A percentile compares a stretch with the other conserved stretches of the same genome.
Conservation (phyloP, 1,140 invertebrate genomes). For the Andricus grossulariae region DNA sequence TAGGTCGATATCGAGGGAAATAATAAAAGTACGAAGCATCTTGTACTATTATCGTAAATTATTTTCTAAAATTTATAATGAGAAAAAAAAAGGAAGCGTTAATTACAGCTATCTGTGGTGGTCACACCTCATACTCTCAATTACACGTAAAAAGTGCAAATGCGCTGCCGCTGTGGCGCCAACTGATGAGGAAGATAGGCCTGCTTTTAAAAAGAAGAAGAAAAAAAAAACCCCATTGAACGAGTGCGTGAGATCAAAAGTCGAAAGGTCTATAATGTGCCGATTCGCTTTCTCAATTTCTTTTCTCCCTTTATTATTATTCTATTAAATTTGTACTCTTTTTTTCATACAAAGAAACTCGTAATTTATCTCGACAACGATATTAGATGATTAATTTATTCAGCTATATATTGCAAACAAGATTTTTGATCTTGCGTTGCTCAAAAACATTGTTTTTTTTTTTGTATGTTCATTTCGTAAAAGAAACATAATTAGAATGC, state of each 20-base stretch:
- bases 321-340: neutral
- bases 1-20: slow-evolving; percentile 42
- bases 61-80: slow-evolving; percentile 45
- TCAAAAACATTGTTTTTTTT: slow-evolving; percentile 34
- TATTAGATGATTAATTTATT: slow-evolving; percentile 18
- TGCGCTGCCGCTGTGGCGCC: slow-evolving; percentile 55
- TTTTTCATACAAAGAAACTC: neutral
- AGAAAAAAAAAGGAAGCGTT: slow-evolving; percentile 18
- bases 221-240: slow-evolving; percentile 33
- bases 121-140: slow-evolving; percentile 15
- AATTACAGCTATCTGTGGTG: slow-evolving; percentile 32
- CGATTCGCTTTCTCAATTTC: neutral
- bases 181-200: slow-evolving; percentile 69
- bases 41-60: slow-evolving; percentile 46
- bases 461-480: slow-evolving; percentile 45
- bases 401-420: neutral
- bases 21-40: slow-evolving; percentile 35
- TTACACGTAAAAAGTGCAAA: slow-evolving; percentile 36
- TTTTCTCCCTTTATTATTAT: slow-evolving; percentile 2
- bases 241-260: slow-evolving; percentile 16
- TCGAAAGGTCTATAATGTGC: slow-evolving; percentile 1
- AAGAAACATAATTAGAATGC: slow-evolving; percentile 48
- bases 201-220: slow-evolving; percentile 47
- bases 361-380: neutral
- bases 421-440: slow-evolving; percentile 35